A percentile compares a stretch with the other conserved stretches of the same genome.
phyloP scores from a whole-genome alignment of 2,113 vertebrate genomes.

The Anthoscopus minutus region DNA sequence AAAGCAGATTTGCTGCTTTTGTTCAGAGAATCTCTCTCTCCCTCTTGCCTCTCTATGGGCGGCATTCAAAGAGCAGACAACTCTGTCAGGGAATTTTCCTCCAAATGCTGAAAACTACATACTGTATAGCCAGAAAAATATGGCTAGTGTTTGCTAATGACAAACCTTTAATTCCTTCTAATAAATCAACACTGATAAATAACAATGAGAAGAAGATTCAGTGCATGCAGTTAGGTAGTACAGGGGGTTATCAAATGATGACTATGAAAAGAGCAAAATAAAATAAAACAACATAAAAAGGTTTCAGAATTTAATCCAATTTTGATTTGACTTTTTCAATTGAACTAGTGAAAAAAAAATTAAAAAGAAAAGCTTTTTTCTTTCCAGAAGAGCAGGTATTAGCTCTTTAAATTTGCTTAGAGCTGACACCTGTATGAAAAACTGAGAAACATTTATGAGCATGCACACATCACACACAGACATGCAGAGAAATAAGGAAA shows the following conservation, averaged over 20 bases:
- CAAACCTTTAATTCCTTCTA: not conserved
- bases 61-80: not conserved
- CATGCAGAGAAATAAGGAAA: not conserved
- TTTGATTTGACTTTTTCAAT: not conserved
- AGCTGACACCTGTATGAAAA: not conserved
- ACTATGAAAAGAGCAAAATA: not conserved
- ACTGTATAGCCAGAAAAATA: not conserved
- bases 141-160: not conserved
- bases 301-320: not conserved
- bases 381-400: not conserved
- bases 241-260: not conserved
- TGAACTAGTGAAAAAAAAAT: not conserved
- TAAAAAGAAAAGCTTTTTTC: not conserved
- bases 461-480: too few species aligned
- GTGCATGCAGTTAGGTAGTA: not conserved
- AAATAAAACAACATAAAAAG: not conserved
- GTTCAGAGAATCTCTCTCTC: not conserved
- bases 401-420: not conserved
- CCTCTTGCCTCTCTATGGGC: not conserved
- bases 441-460: not conserved
- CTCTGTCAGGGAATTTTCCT: not conserved
- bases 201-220: not conserved
- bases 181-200: not conserved
- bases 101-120: not conserved
- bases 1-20: constrained; percentile 5